phyloP scores from a whole-genome alignment of 2,888 invertebrate species.

The Nebria salina region DNA sequence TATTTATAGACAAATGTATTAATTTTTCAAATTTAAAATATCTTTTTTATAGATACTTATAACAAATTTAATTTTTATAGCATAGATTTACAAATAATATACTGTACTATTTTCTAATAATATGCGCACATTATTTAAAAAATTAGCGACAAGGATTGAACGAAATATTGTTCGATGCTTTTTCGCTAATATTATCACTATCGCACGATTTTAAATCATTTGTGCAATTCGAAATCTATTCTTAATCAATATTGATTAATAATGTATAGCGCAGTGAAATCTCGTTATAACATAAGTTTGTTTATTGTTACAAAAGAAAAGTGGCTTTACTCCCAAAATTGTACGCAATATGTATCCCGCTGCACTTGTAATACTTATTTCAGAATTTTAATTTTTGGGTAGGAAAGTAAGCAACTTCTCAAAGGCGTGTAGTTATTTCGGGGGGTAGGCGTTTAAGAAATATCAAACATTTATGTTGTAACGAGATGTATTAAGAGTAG shows the following conservation, averaged over 20 bases:
- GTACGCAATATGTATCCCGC: conserved; percentile 37
- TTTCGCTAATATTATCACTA: neutral
- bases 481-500: conserved; percentile 58
- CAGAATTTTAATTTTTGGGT: no score
- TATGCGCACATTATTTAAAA: conserved; percentile 17
- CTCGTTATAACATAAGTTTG: conserved; percentile 71
- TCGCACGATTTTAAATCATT: neutral
- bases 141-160: neutral
- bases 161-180: neutral
- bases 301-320: conserved; percentile 56
- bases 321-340: conserved; percentile 60
- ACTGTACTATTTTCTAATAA: conserved; percentile 18
- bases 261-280: conserved; percentile 66
- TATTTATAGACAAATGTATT: neutral
- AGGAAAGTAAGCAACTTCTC: no score
- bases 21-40: neutral
- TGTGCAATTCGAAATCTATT: neutral
- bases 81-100: conserved; percentile 24
- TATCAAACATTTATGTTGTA: conserved; percentile 60
- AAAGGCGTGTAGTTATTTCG: conserved; percentile 13
- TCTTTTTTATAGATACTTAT: neutral
- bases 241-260: neutral
- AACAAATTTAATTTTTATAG: conserved; percentile 22
- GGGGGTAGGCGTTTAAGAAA: conserved; percentile 11
- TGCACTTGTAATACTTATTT: conserved; percentile 12